Percentiles rank a stretch among this genome's conserved stretches.
Conservation (phyloP, 1,140 invertebrate genomes). For the Brachionus sp. region DNA sequence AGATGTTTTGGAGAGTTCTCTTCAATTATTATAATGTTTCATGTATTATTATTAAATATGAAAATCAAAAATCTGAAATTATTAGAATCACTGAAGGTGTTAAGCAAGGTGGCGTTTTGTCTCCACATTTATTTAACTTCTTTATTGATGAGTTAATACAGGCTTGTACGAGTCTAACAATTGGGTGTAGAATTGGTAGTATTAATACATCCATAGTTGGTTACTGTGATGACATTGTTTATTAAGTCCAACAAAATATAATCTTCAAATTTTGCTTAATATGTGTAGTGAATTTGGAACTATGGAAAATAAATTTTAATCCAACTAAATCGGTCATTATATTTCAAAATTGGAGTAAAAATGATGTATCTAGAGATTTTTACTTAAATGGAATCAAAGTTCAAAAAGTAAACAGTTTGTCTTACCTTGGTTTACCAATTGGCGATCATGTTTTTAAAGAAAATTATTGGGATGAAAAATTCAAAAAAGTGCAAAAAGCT, state of each 20-base stretch:
- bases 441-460: background rate
- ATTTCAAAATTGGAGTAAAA: background rate
- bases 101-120: too few species aligned
- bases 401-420: background rate
- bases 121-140: too few species aligned
- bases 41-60: too few species aligned
- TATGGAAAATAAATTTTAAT: too few species aligned
- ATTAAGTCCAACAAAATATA: background rate
- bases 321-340: too few species aligned
- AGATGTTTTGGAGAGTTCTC: background rate
- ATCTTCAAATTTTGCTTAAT: conserved; percentile 10
- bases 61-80: too few species aligned
- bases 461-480: background rate
- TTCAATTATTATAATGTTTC: conserved; percentile 9
- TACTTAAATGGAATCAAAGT: background rate
- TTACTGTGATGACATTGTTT: background rate
- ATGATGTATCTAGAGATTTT: background rate
- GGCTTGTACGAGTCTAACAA: background rate
- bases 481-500: background rate
- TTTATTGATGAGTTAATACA: background rate
- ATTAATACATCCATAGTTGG: conserved; percentile 1
- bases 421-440: background rate
- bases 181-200: background rate
- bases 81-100: too few species aligned
- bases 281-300: too few species aligned